phyloP scores from a whole-genome alignment of 2,113 vertebrate genomes.

The Eulemur macaco region DNA sequence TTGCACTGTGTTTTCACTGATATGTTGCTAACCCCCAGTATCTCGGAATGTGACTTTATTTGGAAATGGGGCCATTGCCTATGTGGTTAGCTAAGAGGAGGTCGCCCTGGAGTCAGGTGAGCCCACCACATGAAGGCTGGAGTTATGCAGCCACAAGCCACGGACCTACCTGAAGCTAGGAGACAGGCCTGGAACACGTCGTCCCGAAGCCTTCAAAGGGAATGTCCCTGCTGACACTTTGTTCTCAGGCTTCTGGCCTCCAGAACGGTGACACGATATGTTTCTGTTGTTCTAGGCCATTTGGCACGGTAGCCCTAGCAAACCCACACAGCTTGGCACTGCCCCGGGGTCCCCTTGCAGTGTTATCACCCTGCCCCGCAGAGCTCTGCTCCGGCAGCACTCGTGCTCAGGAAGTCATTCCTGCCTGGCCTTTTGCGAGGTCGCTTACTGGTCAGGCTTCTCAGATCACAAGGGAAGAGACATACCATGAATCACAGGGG shows the following conservation, averaged over 20 bases:
- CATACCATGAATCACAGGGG: background rate
- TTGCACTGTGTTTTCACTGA: background rate
- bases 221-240: background rate
- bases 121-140: fast-evolving
- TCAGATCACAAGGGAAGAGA: background rate
- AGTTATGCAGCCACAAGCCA: background rate
- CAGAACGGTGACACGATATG: fast-evolving
- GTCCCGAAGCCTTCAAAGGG: background rate
- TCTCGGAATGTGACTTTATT: background rate
- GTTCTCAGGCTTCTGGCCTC: background rate
- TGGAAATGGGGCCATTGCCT: background rate
- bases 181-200: background rate
- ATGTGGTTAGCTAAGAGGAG: background rate
- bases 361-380: background rate
- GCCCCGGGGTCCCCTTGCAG: background rate
- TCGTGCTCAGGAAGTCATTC: background rate
- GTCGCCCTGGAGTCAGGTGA: background rate
- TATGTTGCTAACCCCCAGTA: background rate
- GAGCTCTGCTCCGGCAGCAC: background rate
- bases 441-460: background rate
- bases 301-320: background rate
- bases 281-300: background rate
- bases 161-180: background rate
- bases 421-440: background rate
- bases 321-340: background rate